Evolutionary conservation across 2,113 vertebrate species (phyloP), one percentile per base, ranked within the genome.

Genomic region (Smithornis capensis): DNA sequence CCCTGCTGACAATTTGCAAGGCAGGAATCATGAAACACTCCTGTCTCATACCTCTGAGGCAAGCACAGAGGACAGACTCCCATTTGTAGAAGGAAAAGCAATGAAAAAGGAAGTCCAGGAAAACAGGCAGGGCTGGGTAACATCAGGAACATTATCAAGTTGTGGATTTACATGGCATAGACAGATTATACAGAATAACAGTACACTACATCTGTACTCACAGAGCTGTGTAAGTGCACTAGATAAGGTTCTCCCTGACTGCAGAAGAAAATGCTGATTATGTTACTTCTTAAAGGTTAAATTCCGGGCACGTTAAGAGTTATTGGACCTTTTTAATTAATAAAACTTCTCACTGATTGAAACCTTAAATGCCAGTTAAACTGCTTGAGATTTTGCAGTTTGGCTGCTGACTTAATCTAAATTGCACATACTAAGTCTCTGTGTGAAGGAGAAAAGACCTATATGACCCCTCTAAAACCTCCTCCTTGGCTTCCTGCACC

Each of bases 401-500:
- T 88, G 59, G 57, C 31, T 89, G 38, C 53, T 35, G 74, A 65
- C 53, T 71, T 71, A 3, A 67, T 25, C 38, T 40, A 18, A 78
- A 10, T 4, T 50, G 44, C 49, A 73, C 0, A 0, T 3, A 11
- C 24, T 25, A 22, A 19, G 40, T 78, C 33, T 44, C 62, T 38
- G 47, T 47, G 45, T 65, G 40, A 82, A 83, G 33, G 60, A 31
- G 33, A 28, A 40, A 93, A 71, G 12, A 53, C 19, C 50, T n/a
- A 4, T 0, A 0, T 16, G 65, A 53, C 35, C 37, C 12, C 38
- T 76, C 19, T 47, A 44, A 24, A 40, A 38, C 25, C 42, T 29
- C n/a, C 10, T 62, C 55, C 40, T 19, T 40, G 68, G 31, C 18
- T 31, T 55, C 37, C 68, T 33, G 22, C 4, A 27, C 52, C 70